Percentiles rank a stretch among this genome's conserved stretches.
Conservation (phyloP, 2,797 vertebrate species). For the Tachyglossus aculeatus region DNA sequence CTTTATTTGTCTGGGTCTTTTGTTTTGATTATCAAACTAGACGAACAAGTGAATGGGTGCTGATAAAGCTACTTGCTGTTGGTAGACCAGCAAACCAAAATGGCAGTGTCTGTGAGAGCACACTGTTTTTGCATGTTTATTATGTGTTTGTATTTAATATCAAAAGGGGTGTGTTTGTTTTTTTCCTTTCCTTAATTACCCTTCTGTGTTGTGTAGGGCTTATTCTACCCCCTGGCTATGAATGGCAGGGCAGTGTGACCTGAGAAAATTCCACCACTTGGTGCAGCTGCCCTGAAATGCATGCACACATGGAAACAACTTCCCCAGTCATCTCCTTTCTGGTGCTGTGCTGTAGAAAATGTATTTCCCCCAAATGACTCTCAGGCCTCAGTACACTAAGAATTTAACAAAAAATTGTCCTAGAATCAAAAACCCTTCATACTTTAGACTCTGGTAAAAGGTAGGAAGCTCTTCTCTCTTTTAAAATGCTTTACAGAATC, state of each 20-base stretch:
- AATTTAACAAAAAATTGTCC: no score
- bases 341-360: no score
- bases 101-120: neutral
- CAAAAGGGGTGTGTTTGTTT: constrained; percentile 58
- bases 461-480: no score
- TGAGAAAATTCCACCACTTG: constrained; percentile 4
- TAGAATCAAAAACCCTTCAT: no score
- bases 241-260: constrained; percentile 56
- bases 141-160: constrained; percentile 66
- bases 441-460: no score
- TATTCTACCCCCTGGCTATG: constrained; percentile 44
- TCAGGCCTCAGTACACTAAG: no score
- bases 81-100: constrained; percentile 4
- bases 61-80: constrained; percentile 9
- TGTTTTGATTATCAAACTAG: no score
- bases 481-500: no score
- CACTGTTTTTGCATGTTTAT: constrained; percentile 12
- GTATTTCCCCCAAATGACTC: no score
- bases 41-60: no score
- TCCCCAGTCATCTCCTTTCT: constrained; percentile 35
- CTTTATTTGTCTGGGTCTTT: no score
- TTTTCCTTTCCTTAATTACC: constrained; percentile 59
- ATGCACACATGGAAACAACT: neutral
- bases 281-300: constrained; percentile 13
- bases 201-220: constrained; percentile 29